Conservation (phyloP, 2,888 invertebrate genomes). For the Drosophila atripex region DNA sequence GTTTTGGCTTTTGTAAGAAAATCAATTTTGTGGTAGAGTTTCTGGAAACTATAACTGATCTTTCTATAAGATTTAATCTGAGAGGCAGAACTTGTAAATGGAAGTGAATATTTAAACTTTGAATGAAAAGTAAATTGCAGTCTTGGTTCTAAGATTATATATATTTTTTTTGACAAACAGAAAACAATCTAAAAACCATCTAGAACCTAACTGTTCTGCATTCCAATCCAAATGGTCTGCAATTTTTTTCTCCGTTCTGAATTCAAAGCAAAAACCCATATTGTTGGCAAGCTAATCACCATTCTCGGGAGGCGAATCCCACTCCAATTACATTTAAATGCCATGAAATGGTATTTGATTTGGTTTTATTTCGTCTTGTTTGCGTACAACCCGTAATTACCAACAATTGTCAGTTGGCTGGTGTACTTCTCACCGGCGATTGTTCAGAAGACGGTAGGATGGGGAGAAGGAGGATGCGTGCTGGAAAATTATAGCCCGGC, state of each 20-base stretch:
- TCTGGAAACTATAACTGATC: background rate
- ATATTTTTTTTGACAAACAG: background rate
- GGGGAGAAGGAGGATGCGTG: slow-evolving; percentile 20
- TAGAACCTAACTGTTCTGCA: slow-evolving; percentile 34
- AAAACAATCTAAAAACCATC: background rate
- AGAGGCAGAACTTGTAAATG: background rate
- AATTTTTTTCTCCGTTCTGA: slow-evolving; percentile 3
- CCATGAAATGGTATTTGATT: slow-evolving; percentile 76
- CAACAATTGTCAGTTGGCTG: slow-evolving; percentile 59
- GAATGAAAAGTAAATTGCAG: no score
- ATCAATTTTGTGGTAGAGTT: background rate
- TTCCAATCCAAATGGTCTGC: slow-evolving; percentile 33
- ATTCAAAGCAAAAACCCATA: slow-evolving; percentile 9
- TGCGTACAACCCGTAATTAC: slow-evolving; percentile 41
- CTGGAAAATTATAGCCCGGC: slow-evolving; percentile 54
- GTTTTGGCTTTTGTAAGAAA: slow-evolving; percentile 1
- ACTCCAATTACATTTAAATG: slow-evolving; percentile 71
- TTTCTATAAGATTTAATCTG: background rate
- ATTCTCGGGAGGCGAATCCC: slow-evolving; percentile 50
- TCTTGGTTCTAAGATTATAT: background rate
- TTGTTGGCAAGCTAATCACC: slow-evolving; percentile 47
- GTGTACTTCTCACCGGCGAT: slow-evolving; percentile 64
- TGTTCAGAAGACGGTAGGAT: slow-evolving; percentile 30
- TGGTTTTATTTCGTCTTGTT: slow-evolving; percentile 48
- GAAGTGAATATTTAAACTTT: background rate